Percentiles rank a stretch among this genome's conserved stretches.
phyloP scores from a whole-genome alignment of 92 coral and sea anemone species.

The Epizoanthus stellaris region DNA sequence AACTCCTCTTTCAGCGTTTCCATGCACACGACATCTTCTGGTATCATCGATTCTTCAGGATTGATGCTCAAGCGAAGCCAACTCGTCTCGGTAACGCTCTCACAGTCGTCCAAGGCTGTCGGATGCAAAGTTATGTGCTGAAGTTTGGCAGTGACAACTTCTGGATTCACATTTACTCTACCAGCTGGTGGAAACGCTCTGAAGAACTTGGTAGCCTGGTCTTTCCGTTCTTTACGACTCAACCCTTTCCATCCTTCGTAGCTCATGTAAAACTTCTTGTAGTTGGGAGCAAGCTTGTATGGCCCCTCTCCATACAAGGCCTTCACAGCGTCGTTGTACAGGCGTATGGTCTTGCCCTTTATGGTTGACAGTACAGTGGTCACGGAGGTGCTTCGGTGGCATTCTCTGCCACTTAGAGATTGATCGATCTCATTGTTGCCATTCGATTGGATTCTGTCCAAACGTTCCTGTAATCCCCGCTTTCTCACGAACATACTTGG shows the following conservation, averaged over 20 bases:
- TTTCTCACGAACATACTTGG: conserved; percentile 51
- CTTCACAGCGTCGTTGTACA: conserved; percentile 48
- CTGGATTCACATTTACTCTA: not conserved
- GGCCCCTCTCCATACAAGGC: conserved; percentile 64
- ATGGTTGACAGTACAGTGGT: conserved; percentile 47
- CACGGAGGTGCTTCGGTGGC: conserved; percentile 45
- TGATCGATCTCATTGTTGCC: conserved; percentile 59
- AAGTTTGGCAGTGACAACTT: not conserved
- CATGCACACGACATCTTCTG: conserved; percentile 39
- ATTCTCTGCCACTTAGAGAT: not conserved
- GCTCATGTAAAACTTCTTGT: conserved; percentile 1
- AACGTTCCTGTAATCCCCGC: conserved; percentile 48
- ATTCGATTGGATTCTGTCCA: conserved; percentile 68
- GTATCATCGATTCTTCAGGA: conserved; percentile 56
- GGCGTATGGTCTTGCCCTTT: conserved; percentile 44
- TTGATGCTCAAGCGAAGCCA: conserved; percentile 26
- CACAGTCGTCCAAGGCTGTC: not conserved
- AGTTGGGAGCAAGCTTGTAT: conserved; percentile 26
- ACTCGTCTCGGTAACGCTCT: not conserved
- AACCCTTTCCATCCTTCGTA: conserved; percentile 57
- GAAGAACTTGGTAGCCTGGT: conserved; percentile 34
- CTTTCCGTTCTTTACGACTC: conserved; percentile 21
- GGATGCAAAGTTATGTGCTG: not conserved
- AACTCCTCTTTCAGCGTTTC: conserved; percentile 44
- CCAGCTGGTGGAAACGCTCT: conserved; percentile 21